A percentile compares a stretch with the other conserved stretches of the same genome.
Evolutionary conservation across 64 coral and sea anemone genomes (phyloP).

Genomic region (Platygyra sinensis): DNA sequence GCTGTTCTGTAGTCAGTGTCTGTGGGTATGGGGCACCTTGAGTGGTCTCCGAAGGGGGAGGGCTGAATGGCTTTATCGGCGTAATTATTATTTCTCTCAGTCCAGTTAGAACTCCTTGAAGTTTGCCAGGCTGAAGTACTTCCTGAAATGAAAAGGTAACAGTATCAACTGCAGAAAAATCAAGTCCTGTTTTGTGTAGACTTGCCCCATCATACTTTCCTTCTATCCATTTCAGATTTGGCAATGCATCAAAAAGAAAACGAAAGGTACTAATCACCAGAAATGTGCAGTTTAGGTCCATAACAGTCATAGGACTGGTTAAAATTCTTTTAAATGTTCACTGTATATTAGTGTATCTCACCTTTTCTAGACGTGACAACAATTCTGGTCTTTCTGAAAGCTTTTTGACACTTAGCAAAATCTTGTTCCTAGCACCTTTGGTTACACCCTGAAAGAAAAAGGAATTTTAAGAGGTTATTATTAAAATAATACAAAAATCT

Average conservation of each 20-base stretch:
- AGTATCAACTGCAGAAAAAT: neutral
- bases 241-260: no score
- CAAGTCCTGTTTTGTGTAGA: no score
- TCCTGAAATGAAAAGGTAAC: slow-evolving; percentile 35
- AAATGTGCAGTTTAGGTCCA: no score
- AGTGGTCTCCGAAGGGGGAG: slow-evolving; percentile 36
- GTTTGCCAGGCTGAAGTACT: slow-evolving; percentile 81
- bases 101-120: slow-evolving; percentile 70
- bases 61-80: slow-evolving; percentile 79
- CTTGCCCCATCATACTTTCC: no score
- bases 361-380: slow-evolving; percentile 85
- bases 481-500: neutral
- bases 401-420: slow-evolving; percentile 86
- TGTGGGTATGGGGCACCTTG: neutral
- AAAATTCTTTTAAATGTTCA: no score
- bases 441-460: slow-evolving; percentile 70
- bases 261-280: no score
- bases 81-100: slow-evolving; percentile 64
- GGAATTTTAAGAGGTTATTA: neutral
- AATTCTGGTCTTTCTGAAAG: slow-evolving; percentile 72
- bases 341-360: neutral
- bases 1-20: slow-evolving; percentile 18
- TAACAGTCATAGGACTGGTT: no score
- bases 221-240: no score
- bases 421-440: slow-evolving; percentile 95